Conservation (phyloP, 2,888 invertebrate genomes). For the Tenthredo mesomela region DNA sequence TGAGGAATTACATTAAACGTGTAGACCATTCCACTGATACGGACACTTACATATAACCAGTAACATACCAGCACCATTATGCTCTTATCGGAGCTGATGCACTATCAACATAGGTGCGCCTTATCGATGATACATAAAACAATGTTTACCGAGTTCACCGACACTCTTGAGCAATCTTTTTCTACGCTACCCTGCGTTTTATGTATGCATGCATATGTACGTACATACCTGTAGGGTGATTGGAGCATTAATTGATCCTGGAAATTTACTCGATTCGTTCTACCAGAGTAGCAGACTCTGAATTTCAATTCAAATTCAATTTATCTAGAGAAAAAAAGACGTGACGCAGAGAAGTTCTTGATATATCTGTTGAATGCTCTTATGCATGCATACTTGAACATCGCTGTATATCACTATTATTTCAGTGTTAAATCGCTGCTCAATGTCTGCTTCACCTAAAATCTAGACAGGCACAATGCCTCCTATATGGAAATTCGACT, state of each 20-base stretch:
- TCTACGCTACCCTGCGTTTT: background rate
- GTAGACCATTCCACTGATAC: constrained; percentile 2
- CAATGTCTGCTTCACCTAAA: background rate
- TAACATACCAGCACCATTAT: constrained; percentile 15
- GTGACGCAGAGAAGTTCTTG: background rate
- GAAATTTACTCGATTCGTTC: background rate
- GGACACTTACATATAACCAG: background rate
- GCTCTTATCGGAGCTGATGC: constrained; percentile 60
- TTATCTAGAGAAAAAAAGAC: background rate
- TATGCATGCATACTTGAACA: background rate
- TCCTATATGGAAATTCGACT: constrained; percentile 6
- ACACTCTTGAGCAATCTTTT: constrained; percentile 28
- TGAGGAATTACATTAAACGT: constrained; percentile 9
- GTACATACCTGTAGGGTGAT: background rate
- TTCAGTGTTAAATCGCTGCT: background rate
- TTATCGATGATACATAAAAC: constrained; percentile 57
- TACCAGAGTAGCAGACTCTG: background rate
- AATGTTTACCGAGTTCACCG: constrained; percentile 50
- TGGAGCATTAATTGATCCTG: background rate
- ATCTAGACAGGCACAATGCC: background rate
- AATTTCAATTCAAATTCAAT: background rate
- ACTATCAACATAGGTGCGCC: constrained; percentile 68
- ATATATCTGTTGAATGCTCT: background rate
- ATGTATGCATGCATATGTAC: background rate
- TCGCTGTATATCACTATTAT: constrained; percentile 12